Percentiles rank a stretch among this genome's conserved stretches.
These are phyloP conservation scores for Bugulina stolonifera DNA, from an alignment of 2,888 invertebrate genomes.

Conservation along the genomic window DNA sequence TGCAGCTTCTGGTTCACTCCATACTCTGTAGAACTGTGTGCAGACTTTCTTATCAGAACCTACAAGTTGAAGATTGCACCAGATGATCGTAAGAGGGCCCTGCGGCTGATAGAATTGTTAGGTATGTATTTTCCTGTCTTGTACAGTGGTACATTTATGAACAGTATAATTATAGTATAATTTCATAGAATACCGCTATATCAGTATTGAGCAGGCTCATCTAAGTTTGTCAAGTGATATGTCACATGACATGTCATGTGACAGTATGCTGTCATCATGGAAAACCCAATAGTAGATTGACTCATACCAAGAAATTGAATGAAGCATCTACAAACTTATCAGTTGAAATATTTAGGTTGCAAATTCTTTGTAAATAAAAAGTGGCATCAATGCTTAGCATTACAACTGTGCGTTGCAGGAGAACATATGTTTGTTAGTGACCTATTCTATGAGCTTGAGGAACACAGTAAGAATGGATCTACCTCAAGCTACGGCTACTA, in stretches of 20 bases:
- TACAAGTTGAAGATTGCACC: constrained; percentile 4
- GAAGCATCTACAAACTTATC: too few species aligned
- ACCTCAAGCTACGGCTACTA: background rate
- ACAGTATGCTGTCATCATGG: too few species aligned
- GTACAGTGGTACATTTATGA: background rate
- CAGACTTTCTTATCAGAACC: background rate
- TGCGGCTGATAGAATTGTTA: background rate
- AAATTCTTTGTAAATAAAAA: too few species aligned
- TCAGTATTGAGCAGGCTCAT: background rate
- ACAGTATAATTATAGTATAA: background rate
- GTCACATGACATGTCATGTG: too few species aligned
- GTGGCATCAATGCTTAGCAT: too few species aligned
- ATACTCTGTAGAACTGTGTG: background rate
- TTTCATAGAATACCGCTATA: background rate
- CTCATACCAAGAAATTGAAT: too few species aligned
- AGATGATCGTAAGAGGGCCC: background rate
- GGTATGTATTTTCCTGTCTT: background rate
- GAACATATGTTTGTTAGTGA: background rate
- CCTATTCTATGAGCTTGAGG: background rate
- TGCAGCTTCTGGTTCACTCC: background rate
- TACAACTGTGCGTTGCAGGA: background rate
- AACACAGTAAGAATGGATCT: background rate
- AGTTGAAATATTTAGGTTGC: too few species aligned
- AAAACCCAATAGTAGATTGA: too few species aligned
- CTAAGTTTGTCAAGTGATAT: background rate